These are phyloP conservation scores for Stramonita haemastoma DNA, from an alignment of 2,888 invertebrate species.

Conservation along the genomic window DNA sequence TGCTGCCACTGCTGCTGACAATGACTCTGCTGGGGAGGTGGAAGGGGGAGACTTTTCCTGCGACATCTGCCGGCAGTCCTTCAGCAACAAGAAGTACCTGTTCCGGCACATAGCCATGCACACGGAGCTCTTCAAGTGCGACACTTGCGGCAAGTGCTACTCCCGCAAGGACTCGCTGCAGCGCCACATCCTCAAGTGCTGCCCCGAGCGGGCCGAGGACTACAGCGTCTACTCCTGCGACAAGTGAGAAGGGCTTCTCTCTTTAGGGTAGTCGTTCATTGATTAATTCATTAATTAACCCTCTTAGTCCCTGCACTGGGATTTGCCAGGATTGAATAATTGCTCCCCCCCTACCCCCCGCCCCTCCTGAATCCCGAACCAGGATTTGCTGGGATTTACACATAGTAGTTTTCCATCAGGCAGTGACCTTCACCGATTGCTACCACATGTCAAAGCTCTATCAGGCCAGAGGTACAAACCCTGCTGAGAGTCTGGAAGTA, in stretches of 20 bases:
- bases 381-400: too few relatives aligned
- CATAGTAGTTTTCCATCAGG: too few relatives aligned
- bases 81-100: constrained; percentile 79
- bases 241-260: constrained; percentile 47
- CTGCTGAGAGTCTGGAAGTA: too few relatives aligned
- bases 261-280: too few relatives aligned
- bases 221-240: constrained; percentile 67
- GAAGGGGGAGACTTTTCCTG: constrained; percentile 56
- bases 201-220: constrained; percentile 61
- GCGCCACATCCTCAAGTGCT: constrained; percentile 69
- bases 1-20: neutral
- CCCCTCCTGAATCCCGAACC: too few relatives aligned
- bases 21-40: constrained; percentile 37
- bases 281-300: too few relatives aligned
- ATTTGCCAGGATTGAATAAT: too few relatives aligned
- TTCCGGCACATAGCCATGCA: constrained; percentile 79
- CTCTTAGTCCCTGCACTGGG: too few relatives aligned
- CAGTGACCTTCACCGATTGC: too few relatives aligned
- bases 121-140: constrained; percentile 74
- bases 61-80: constrained; percentile 77
- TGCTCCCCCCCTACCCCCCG: too few relatives aligned
- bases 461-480: too few relatives aligned
- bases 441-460: too few relatives aligned
- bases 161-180: constrained; percentile 72
- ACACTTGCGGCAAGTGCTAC: constrained; percentile 66